Base-by-base conservation (phyloP, 2,888 invertebrate genomes). In the Sympetrum striolatum region DNA sequence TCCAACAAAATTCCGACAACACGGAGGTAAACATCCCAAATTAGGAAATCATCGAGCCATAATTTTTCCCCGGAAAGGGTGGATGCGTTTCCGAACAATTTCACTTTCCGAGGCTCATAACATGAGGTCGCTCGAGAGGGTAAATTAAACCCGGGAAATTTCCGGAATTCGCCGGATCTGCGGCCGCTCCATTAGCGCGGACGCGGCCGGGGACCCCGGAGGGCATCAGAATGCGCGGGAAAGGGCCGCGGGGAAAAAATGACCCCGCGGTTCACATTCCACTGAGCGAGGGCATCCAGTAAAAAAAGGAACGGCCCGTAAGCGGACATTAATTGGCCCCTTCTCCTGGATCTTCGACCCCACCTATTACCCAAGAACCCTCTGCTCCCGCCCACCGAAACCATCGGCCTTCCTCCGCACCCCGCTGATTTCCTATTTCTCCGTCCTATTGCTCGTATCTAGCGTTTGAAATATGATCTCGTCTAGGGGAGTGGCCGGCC, bases 401-500 rank as follows among this genome's bases (percentile, higher is more conserved):
- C 39, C 39, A 39, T 39, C 39, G 39, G 44, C 44, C 6, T 44
- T 44, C 44, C 44, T 44, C 44, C 39, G 39, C 31, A 31, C 53
- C 82, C 22, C 14, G 18, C 82, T 31, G 64, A 64, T n/a, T 64
- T 22, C 64, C 64, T n/a, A 64, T 64, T 64, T 64, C 58, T 31
- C 18, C 81, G 81, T n/a, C 39, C 35, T 18, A 25, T 18, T 53
- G 35, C 82, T 35, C 58, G 58, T 82, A 82, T 82, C 82, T 82
- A 82, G 82, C 58, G 31, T 82, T 82, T 82, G 82, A 82, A 58
- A 82, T 82, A 82, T 82, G 82, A 82, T 82, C 58, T 82, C 58
- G 82, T 58, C 82, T 58, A 82, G 53, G 58, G 82, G 82, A 82
- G 64, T 64, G 64, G 64, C n/a, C 64, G 22, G 44, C 44, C 4